These are phyloP conservation scores for Epinephelus malabaricus DNA, from an alignment of 2,797 vertebrate genomes.

Conservation along the genomic window DNA sequence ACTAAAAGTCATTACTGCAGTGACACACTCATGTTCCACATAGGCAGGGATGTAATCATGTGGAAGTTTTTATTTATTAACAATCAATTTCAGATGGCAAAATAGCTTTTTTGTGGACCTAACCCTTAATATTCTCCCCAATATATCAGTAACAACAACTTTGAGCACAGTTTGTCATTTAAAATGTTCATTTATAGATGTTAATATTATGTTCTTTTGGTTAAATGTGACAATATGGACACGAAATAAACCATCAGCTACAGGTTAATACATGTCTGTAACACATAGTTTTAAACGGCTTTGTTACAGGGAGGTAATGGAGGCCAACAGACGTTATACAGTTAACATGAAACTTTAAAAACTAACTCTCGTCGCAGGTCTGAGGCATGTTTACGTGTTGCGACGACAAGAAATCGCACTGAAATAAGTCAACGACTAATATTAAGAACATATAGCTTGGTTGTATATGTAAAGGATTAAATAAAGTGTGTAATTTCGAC, in stretches of 20 bases:
- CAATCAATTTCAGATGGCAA: background rate
- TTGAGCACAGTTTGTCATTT: background rate
- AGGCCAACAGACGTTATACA: constrained; percentile 7
- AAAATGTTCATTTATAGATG: background rate
- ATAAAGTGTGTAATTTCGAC: background rate
- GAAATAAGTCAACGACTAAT: accelerated
- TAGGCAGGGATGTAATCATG: too few species aligned
- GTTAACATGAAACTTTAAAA: constrained; percentile 14
- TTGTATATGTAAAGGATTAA: background rate
- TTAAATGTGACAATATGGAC: background rate
- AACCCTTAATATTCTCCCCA: background rate
- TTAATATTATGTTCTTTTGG: background rate
- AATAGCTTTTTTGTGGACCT: background rate
- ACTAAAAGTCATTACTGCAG: too few species aligned
- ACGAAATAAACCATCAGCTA: background rate
- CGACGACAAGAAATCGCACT: background rate
- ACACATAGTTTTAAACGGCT: background rate
- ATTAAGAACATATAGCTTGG: background rate
- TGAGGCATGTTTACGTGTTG: background rate
- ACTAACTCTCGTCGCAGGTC: background rate
- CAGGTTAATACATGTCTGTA: background rate
- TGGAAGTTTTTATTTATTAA: too few species aligned
- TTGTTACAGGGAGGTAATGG: constrained; percentile 4
- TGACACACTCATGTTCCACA: too few species aligned
- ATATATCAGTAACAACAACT: too few species aligned